These are phyloP conservation scores for Amphiura filiformis DNA, from an alignment of 35 echinoderm and acorn worm species.

Conservation along the genomic window DNA sequence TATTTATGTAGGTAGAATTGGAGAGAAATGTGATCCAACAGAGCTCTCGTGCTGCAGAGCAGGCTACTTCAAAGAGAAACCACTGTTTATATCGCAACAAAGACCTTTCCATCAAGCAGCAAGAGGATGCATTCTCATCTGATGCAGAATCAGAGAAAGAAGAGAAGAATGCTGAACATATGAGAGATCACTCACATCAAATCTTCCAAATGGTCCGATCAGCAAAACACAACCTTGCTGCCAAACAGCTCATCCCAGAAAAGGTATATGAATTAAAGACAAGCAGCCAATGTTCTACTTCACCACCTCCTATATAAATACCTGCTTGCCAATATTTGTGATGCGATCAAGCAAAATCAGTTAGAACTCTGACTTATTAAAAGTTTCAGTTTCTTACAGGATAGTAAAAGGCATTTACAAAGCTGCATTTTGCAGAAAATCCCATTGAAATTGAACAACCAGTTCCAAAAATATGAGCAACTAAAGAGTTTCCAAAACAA, in stretches of 20 bases:
- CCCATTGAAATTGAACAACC: no score
- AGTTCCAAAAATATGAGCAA: no score
- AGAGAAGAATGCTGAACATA: neutral
- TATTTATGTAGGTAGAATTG: no score
- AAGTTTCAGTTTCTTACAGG: no score
- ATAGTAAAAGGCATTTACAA: no score
- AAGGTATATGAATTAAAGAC: constrained; percentile 52
- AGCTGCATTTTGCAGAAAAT: no score
- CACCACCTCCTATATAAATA: no score
- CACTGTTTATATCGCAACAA: constrained; percentile 34
- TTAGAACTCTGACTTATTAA: no score
- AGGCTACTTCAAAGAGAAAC: constrained; percentile 57
- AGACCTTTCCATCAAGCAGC: constrained; percentile 46
- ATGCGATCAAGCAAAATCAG: no score
- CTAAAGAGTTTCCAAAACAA: no score
- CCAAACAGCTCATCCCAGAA: constrained; percentile 41
- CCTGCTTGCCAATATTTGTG: no score
- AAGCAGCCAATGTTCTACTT: no score
- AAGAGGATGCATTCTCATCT: constrained; percentile 11
- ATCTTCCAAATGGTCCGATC: constrained; percentile 33
- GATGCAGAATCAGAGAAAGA: constrained; percentile 26
- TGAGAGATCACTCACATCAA: constrained; percentile 41
- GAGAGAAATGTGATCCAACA: constrained; percentile 48
- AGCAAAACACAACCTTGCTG: constrained; percentile 63
- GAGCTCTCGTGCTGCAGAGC: constrained; percentile 19